Evolutionary conservation across 2,797 vertebrate genomes (phyloP).

Genomic region (Peromyscus melanophrys): DNA sequence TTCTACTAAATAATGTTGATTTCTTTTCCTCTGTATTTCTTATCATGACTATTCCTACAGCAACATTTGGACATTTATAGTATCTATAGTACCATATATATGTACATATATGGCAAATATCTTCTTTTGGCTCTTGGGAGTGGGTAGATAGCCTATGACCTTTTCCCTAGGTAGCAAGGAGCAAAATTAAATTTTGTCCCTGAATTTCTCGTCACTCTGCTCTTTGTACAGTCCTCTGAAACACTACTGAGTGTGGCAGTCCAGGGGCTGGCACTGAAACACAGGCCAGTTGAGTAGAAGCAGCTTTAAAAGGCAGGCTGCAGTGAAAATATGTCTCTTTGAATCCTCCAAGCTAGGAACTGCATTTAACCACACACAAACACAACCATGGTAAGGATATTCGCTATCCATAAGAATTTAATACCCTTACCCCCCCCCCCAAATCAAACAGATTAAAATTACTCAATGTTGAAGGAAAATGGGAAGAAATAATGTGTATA

Average conservation of each 20-base stretch:
- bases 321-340: not conserved
- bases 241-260: not conserved
- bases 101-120: not conserved
- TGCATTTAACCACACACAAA: not conserved
- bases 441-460: not conserved
- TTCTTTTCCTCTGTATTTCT: slow-evolving; percentile 3
- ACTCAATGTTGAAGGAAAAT: not conserved
- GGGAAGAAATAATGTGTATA: not conserved
- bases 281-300: not conserved
- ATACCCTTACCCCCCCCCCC: not conserved
- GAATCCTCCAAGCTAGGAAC: not conserved
- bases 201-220: not conserved
- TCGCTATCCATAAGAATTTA: not conserved
- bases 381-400: not conserved
- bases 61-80: not conserved
- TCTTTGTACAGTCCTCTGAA: not conserved
- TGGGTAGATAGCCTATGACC: not conserved
- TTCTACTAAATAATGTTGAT: slow-evolving; percentile 3
- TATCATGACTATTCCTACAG: not conserved
- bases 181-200: not conserved
- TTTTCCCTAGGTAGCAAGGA: not conserved
- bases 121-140: not conserved
- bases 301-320: not conserved
- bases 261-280: not conserved
- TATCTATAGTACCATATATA: not conserved